Evolutionary conservation across 1,140 invertebrate species (phyloP), one percentile per base, ranked within the genome.

Genomic region (Trichonephila clavata): DNA sequence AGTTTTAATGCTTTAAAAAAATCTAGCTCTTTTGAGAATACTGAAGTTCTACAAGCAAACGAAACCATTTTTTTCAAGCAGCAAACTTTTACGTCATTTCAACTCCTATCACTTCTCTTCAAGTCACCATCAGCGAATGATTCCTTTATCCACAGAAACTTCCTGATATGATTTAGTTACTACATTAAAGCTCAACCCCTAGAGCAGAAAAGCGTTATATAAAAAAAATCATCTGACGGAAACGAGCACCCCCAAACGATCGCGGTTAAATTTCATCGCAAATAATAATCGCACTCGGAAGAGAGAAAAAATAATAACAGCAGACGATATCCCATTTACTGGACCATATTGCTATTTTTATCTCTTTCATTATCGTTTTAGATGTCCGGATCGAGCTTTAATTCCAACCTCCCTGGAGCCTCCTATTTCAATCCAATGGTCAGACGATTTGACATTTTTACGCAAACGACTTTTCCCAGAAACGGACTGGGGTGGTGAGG

Each of bases 381-480:
- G 81, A 59, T 77, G 71, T 77, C 71, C 27, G 71, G 71, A 77
- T 77, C 71, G 71, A 39, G 71, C 27, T 77, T 27, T 77, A 39
- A 77, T 77, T 77, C 27, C 71, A 77, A 77, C 21, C 83, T 60
- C 83, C 50, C 83, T 24, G 57, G 83, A 84, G 83, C 43, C 57
- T n/a, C 83, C 57, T 84, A 84, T 84, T 84, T 50, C 83, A 84
- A 84, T 77, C 50, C 43, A 84, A 84, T 50, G 83, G 83, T 84
- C 83, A 84, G 83, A 84, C 83, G 50, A 57, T 84, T 84, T 84
- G 83, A 60, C 83, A 84, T 84, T 84, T 84, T 84, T 84, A 84
- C 57, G 83, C 83, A 84, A 84, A 84, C 83, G 83, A 84, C 83
- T 84, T 84, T 84, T 84, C 83, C 13, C 27, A 50, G 39, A 57